Base-by-base conservation (phyloP, 2,113 vertebrate species). In the Excalfactoria chinensis region DNA sequence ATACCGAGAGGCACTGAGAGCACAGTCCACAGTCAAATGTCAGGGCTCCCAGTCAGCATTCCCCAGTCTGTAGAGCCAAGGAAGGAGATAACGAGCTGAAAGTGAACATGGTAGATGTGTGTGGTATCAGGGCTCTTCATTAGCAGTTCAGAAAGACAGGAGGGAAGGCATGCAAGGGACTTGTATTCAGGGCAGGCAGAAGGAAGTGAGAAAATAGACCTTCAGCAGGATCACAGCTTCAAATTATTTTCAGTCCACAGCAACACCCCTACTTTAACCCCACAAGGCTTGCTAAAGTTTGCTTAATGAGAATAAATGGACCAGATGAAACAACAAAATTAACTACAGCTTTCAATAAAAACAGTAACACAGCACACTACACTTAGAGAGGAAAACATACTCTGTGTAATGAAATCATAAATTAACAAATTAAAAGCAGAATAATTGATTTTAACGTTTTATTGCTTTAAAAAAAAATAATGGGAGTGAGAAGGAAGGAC, bases 201-300 rank as follows among this genome's bases (percentile, higher is more conserved):
- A 40, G 32, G 70, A 92, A 87, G 62, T 19, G 59, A 89, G 70
- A 79, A 90, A 91, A 93, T 9, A 69, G 58, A 92, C 73, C 70
- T 93, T 90, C 67, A 64, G 32, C 53, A 78, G 84, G 70, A 90
- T 62, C 2, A 0, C n/a, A 69, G 53, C 88, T 88, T 86, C 48
- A 60, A 95, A 88, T 56, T 71, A 81, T 86, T 81, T 78, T 78
- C 80, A 69, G 49, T 13, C 92, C 67, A 14, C 34, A 87, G 84
- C 32, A 40, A 64, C 59, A 51, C 37, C 59, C 63, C 53, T 78
- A 49, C 55, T 72, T 78, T 37, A 91, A 75, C 84, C 59, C 51
- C 44, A 70, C 4, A 13, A 90, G 18, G 40, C 58, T 84, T 72
- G 12, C 25, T 69, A 58, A 68, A 86, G 75, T 4, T 6, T 72